A percentile compares a stretch with the other conserved stretches of the same genome.
phyloP scores from a whole-genome alignment of 1,140 invertebrate genomes.

The Diorhabda sublineata region DNA sequence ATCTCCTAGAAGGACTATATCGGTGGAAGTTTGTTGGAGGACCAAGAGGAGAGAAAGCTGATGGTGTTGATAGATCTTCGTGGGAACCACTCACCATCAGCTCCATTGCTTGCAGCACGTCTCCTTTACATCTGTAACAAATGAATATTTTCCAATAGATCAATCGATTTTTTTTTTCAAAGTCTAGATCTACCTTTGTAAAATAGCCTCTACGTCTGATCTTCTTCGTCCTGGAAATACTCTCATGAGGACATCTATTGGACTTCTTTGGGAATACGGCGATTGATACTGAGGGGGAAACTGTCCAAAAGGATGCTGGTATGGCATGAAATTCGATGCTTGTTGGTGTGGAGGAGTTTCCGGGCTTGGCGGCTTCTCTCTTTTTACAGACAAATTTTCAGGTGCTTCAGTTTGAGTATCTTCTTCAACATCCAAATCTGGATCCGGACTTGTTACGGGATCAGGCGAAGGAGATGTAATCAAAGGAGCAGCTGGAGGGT shows the following conservation, averaged over 20 bases:
- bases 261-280: slow-evolving; percentile 54
- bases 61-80: slow-evolving; percentile 49
- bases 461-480: slow-evolving; percentile 48
- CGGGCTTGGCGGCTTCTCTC: slow-evolving; percentile 43
- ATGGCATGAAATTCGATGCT: slow-evolving; percentile 46
- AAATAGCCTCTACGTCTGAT: slow-evolving; percentile 75
- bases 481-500: slow-evolving; percentile 26
- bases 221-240: slow-evolving; percentile 83
- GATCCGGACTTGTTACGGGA: slow-evolving; percentile 49
- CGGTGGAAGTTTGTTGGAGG: slow-evolving; percentile 55
- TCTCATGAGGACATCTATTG: slow-evolving; percentile 69
- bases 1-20: slow-evolving; percentile 60
- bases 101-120: slow-evolving; percentile 88
- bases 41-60: slow-evolving; percentile 70
- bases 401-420: slow-evolving; percentile 55
- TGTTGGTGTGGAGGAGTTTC: slow-evolving; percentile 43
- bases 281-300: slow-evolving; percentile 49
- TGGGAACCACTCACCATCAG: slow-evolving; percentile 68
- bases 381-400: slow-evolving; percentile 59
- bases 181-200: slow-evolving; percentile 60
- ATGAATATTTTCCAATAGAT: background rate
- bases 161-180: background rate
- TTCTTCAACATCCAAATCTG: slow-evolving; percentile 52
- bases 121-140: slow-evolving; percentile 58
- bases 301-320: slow-evolving; percentile 49